Evolutionary conservation across 2,888 invertebrate species (phyloP), one percentile per base, ranked within the genome.

Genomic region (Zygothrica quintamaculata): DNA sequence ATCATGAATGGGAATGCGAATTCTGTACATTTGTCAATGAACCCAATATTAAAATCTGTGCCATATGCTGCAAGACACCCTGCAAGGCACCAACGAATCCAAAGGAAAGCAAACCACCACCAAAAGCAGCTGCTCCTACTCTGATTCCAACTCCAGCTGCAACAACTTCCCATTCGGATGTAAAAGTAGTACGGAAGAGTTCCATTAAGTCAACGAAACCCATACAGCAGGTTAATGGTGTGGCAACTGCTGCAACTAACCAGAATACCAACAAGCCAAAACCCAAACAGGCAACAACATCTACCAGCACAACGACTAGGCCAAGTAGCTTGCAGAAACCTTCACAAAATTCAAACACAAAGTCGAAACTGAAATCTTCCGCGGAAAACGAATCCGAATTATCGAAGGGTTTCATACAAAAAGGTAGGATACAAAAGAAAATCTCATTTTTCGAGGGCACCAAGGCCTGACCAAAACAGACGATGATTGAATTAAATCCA

Each of bases 1-100:
- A 90, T 33, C 91, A 93, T 9, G 92, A 93, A 53, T 98, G 97
- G 97, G 94, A 96, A 70, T 98, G 97, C 89, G 96, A 96, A 86
- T 96, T 97, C 87, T 98, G 97, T 88, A 98, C 97, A 0, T 97
- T 94, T 88, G 95, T 97, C 1, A 98, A 98, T 88, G 95, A 95
- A 64, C 92, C 95, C 0, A 95, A 95, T 13, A 93, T 94, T 0
- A 94, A 95, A 77, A 95, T 97, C 33, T 97, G 97, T 88, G 93
- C 93, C 9, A 94, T 97, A 47, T 98, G 97, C 88, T 97, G 97
- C 87, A 96, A 97, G 88, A 97, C 97, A 0, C 94, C 94, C 0
- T 93, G 92, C 8, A 88, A 78, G 16, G 58, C 77, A 0, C 89
- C 90, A 1, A 22, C 33, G 6, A 77, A 72, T 5, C 58, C 78